A percentile compares a stretch with the other conserved stretches of the same genome.
These are phyloP conservation scores for Cydia fagiglandana DNA, from an alignment of 1,140 invertebrate genomes.

Conservation along the genomic window DNA sequence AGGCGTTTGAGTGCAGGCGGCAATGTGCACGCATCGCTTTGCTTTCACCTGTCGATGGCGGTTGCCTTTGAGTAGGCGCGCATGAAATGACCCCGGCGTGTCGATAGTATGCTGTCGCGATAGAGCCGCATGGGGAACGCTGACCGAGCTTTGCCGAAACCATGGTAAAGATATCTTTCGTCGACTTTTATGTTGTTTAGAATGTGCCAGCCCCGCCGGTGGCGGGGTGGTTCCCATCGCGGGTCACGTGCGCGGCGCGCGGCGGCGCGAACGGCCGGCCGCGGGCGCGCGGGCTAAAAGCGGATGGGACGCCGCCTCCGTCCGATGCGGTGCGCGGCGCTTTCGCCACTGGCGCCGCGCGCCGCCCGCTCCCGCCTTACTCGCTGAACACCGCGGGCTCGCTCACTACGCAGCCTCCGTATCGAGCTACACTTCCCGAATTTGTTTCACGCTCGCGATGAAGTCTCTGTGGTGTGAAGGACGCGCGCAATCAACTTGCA, in stretches of 20 bases:
- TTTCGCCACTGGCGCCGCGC: conserved; percentile 60
- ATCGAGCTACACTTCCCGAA: conserved; percentile 72
- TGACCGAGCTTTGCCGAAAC: conserved; percentile 89
- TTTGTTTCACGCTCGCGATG: conserved; percentile 57
- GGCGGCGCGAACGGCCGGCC: conserved; percentile 38
- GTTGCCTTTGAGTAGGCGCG: conserved; percentile 79
- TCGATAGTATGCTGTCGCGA: conserved; percentile 94
- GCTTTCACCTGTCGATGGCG: conserved; percentile 69
- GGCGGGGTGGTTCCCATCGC: conserved; percentile 78
- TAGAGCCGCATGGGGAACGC: conserved; percentile 84
- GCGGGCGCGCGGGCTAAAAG: conserved; percentile 37
- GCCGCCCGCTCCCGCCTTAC: conserved; percentile 46
- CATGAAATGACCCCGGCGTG: conserved; percentile 90
- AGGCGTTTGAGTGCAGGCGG: neutral
- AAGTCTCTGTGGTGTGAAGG: conserved; percentile 46
- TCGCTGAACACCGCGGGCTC: conserved; percentile 50
- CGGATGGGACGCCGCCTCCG: conserved; percentile 54
- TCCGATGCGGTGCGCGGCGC: conserved; percentile 62
- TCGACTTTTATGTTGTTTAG: conserved; percentile 83
- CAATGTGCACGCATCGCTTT: conserved; percentile 34
- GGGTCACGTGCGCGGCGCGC: conserved; percentile 57
- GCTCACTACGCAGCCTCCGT: conserved; percentile 76
- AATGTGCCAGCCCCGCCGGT: conserved; percentile 56
- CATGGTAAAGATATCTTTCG: conserved; percentile 93
- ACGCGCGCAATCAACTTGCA: conserved; percentile 51